phyloP scores from a whole-genome alignment of 1,140 invertebrate genomes.

The Brachionus asplanchnoidis region DNA sequence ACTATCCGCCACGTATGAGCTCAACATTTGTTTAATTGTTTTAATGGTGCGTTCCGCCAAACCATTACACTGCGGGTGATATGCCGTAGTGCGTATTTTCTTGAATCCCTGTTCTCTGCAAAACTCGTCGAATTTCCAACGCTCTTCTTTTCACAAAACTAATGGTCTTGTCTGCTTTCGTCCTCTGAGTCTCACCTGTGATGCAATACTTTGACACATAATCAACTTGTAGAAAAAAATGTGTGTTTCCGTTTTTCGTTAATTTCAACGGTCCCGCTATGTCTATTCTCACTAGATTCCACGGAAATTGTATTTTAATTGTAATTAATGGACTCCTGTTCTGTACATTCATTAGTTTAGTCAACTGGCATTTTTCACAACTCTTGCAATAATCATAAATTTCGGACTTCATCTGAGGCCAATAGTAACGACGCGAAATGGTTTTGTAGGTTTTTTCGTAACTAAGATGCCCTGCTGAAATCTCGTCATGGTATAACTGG shows the following conservation, averaged over 20 bases:
- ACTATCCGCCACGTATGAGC: too few species aligned
- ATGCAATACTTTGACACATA: conserved; percentile 50
- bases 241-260: conserved; percentile 46
- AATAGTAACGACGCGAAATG: not conserved
- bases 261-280: conserved; percentile 47
- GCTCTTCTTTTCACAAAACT: not conserved
- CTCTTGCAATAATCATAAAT: not conserved
- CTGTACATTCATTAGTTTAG: not conserved
- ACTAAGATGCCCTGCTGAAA: not conserved
- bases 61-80: too few species aligned
- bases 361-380: too few species aligned
- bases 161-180: not conserved
- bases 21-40: too few species aligned
- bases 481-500: not conserved
- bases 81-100: too few species aligned
- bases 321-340: not conserved
- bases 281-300: conserved; percentile 45
- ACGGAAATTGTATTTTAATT: not conserved
- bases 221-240: conserved; percentile 46
- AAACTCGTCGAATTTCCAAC: too few species aligned
- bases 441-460: not conserved
- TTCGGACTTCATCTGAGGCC: not conserved
- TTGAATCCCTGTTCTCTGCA: too few species aligned
- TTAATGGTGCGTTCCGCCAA: too few species aligned
- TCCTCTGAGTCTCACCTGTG: conserved; percentile 44